Percentiles rank a stretch among this genome's conserved stretches.
Evolutionary conservation across 2,888 invertebrate species (phyloP).

Genomic region (Mesorhabditis belari): DNA sequence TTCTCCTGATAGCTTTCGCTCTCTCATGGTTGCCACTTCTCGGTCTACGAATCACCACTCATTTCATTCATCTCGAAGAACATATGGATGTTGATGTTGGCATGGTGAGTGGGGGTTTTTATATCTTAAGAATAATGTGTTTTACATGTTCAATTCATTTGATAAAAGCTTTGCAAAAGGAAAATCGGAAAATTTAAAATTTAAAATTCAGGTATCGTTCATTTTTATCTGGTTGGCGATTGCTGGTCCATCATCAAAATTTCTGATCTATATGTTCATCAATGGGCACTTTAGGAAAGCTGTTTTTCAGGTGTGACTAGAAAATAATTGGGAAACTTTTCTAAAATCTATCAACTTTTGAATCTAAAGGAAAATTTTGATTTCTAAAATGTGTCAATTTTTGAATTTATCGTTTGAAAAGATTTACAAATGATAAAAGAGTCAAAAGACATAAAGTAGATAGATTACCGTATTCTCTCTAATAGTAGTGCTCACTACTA

Average conservation of each 20-base stretch:
- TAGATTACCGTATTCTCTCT: too few relatives aligned
- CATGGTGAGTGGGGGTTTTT: conserved; percentile 24
- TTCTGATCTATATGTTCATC: conserved; percentile 77
- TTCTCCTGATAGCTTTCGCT: conserved; percentile 82
- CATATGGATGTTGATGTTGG: conserved; percentile 23
- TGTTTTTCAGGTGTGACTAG: not conserved
- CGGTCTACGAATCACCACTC: conserved; percentile 25
- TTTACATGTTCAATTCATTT: not conserved
- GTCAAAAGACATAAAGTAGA: too few relatives aligned
- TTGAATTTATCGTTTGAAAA: too few relatives aligned
- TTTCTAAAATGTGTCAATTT: too few relatives aligned
- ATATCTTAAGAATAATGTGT: not conserved
- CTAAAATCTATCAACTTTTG: too few relatives aligned
- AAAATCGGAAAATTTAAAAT: not conserved
- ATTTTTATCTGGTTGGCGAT: conserved; percentile 83
- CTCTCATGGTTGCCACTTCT: conserved; percentile 68
- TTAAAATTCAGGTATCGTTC: conserved; percentile 23
- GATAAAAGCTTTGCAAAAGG: not conserved
- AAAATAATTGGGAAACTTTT: too few relatives aligned
- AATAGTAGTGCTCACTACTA: too few relatives aligned
- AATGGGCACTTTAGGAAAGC: conserved; percentile 72
- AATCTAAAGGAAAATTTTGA: too few relatives aligned
- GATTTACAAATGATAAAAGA: too few relatives aligned
- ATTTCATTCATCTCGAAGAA: conserved; percentile 15
- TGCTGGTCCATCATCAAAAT: conserved; percentile 89